Evolutionary conservation across 2,888 invertebrate species (phyloP).

Genomic region (Apantesis nais): DNA sequence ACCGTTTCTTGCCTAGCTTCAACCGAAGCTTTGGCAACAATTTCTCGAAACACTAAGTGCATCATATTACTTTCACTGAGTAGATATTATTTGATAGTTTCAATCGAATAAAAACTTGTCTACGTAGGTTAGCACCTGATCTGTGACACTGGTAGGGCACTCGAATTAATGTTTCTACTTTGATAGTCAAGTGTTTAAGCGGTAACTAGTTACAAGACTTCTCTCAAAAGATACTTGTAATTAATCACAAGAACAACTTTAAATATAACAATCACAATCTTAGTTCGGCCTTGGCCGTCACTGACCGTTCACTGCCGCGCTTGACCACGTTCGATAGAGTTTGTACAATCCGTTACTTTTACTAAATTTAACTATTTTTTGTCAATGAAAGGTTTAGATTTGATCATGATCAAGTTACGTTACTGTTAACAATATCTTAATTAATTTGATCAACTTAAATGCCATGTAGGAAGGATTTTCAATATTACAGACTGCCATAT

Average conservation of each 20-base stretch:
- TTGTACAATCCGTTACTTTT: constrained; percentile 53
- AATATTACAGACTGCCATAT: not conserved
- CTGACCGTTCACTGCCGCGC: constrained; percentile 78
- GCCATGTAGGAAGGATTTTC: not conserved
- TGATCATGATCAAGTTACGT: constrained; percentile 21
- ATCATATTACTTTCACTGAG: constrained; percentile 70
- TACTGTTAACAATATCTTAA: not conserved
- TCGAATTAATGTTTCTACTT: constrained; percentile 10
- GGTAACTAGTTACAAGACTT: constrained; percentile 24
- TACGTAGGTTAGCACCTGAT: constrained; percentile 15
- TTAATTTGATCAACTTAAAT: not conserved
- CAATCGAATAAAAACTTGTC: constrained; percentile 22
- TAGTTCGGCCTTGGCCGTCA: constrained; percentile 81
- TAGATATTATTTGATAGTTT: constrained; percentile 45
- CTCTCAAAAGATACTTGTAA: constrained; percentile 52
- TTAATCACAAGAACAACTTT: constrained; percentile 38
- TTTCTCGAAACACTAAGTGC: constrained; percentile 73
- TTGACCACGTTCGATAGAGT: constrained; percentile 65
- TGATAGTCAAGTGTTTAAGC: constrained; percentile 43
- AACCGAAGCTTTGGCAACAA: constrained; percentile 71
- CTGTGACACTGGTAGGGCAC: constrained; percentile 20
- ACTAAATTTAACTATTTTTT: constrained; percentile 41
- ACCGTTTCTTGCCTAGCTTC: constrained; percentile 73
- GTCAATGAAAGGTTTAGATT: constrained; percentile 40
- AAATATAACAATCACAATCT: constrained; percentile 47